These are phyloP conservation scores for Adelognathus sp. DNA, from an alignment of 2,888 invertebrate species.

Conservation along the genomic window DNA sequence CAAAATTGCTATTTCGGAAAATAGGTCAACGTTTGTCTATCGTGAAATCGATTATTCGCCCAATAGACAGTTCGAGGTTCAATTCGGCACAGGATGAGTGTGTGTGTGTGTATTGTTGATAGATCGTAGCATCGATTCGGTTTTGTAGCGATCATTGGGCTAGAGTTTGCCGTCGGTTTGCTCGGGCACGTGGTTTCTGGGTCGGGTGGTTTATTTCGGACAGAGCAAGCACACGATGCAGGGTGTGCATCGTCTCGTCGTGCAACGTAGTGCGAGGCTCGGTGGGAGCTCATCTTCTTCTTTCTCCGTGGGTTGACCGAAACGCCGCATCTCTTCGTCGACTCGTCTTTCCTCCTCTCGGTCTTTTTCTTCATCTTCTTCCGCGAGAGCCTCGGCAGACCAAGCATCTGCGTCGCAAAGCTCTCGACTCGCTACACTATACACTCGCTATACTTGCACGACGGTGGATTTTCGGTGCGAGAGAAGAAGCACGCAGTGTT, in stretches of 20 bases:
- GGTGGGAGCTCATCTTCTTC: slow-evolving; percentile 40
- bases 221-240: slow-evolving; percentile 35
- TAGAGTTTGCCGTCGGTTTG: slow-evolving; percentile 35
- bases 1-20: neutral
- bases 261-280: slow-evolving; percentile 29
- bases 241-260: slow-evolving; percentile 30
- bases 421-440: neutral
- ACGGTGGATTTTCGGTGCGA: slow-evolving; percentile 39
- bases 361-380: slow-evolving; percentile 39
- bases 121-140: slow-evolving; percentile 26
- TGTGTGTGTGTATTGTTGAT: neutral
- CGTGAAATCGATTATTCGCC: neutral
- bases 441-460: slow-evolving; percentile 1
- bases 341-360: neutral
- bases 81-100: neutral
- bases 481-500: slow-evolving; percentile 38
- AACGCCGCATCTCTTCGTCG: slow-evolving; percentile 27
- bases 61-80: neutral
- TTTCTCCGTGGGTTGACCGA: slow-evolving; percentile 7
- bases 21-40: neutral
- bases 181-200: slow-evolving; percentile 59
- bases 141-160: slow-evolving; percentile 38
- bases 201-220: slow-evolving; percentile 62
- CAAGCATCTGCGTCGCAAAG: slow-evolving; percentile 28
- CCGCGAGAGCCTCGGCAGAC: slow-evolving; percentile 33